phyloP scores from a whole-genome alignment of 2,888 invertebrate genomes.

The Drosophila recens region DNA sequence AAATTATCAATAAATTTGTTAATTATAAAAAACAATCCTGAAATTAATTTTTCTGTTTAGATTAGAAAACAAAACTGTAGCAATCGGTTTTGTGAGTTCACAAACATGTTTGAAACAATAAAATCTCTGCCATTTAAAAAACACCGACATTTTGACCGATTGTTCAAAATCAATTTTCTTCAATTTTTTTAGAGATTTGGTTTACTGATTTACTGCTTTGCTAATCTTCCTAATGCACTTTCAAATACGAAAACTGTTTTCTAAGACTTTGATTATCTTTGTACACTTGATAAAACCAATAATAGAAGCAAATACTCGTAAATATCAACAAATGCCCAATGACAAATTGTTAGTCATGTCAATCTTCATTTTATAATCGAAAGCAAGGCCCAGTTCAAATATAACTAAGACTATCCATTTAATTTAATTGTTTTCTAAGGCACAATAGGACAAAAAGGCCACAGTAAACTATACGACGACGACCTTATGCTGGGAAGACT shows the following conservation, averaged over 20 bases:
- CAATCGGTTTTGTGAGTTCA: no score
- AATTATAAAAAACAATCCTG: no score
- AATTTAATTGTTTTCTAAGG: conserved; percentile 37
- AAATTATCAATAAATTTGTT: no score
- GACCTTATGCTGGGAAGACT: conserved; percentile 24
- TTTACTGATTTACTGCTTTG: not conserved
- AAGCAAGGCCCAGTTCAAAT: conserved; percentile 8
- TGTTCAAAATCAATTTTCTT: no score
- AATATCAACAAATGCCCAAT: conserved; percentile 4
- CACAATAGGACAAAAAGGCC: conserved; percentile 25
- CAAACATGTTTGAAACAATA: no score
- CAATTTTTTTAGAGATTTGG: no score
- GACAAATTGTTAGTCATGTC: conserved; percentile 9
- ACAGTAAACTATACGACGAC: conserved; percentile 3
- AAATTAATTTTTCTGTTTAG: no score
- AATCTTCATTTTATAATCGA: conserved; percentile 25
- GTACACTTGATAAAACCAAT: not conserved
- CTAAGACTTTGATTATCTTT: not conserved
- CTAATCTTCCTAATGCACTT: conserved; percentile 3
- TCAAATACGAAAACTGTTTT: not conserved
- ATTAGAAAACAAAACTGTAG: no score
- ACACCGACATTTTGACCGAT: no score
- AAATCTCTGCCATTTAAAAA: no score
- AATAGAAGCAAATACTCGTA: conserved; percentile 6
- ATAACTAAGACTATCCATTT: conserved; percentile 10